Percentiles rank a stretch among this genome's conserved stretches.
These are phyloP conservation scores for Palaemon carinicauda DNA, from an alignment of 1,140 invertebrate species.

Conservation along the genomic window DNA sequence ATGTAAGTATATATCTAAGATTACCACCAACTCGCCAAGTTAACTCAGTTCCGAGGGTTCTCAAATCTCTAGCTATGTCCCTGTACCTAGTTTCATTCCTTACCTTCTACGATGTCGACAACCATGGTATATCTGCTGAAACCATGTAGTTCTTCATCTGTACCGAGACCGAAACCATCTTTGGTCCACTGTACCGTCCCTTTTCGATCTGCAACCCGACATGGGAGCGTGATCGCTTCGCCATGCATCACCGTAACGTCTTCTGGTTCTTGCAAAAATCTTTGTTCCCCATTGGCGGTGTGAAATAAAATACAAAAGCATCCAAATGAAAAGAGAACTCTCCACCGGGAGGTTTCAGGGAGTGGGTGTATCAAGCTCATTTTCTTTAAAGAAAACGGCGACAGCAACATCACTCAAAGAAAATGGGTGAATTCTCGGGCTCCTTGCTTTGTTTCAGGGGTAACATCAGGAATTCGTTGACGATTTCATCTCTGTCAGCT, in stretches of 20 bases:
- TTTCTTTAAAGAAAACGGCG: not conserved
- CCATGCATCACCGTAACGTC: conserved; percentile 44
- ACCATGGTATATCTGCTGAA: conserved; percentile 92
- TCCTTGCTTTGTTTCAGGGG: not conserved
- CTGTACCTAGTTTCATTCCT: too few species aligned
- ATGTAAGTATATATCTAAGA: too few species aligned
- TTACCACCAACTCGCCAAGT: too few species aligned
- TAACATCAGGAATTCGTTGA: not conserved
- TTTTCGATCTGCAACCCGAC: conserved; percentile 77
- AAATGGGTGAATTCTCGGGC: not conserved
- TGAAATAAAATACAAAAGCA: not conserved
- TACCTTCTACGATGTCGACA: conserved; percentile 37
- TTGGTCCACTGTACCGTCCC: conserved; percentile 95
- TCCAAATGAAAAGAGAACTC: not conserved
- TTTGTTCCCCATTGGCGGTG: conserved; percentile 17
- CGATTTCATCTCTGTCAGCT: not conserved
- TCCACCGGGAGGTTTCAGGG: not conserved
- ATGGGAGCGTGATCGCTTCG: conserved; percentile 42
- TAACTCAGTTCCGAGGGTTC: too few species aligned
- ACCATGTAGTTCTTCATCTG: conserved; percentile 84
- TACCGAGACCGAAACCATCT: conserved; percentile 91
- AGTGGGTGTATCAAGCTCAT: not conserved
- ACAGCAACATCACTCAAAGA: not conserved
- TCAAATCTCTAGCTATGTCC: too few species aligned
- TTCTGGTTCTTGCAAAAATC: conserved; percentile 41